Conservation (phyloP, 2,888 invertebrate genomes). For the Aethes cnicana region DNA sequence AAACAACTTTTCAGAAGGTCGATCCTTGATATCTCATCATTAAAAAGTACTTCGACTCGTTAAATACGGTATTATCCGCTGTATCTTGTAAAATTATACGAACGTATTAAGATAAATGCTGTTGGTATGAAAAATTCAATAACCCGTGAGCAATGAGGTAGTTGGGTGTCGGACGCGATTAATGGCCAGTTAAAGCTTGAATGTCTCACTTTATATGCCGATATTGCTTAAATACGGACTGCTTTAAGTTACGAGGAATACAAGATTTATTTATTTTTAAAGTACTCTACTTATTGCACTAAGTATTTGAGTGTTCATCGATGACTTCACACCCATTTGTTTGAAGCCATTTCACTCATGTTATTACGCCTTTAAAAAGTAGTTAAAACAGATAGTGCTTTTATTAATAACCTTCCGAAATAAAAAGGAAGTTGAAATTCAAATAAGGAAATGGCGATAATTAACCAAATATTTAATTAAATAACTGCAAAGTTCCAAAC, state of each 20-base stretch:
- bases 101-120: constrained; percentile 26
- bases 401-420: constrained; percentile 22
- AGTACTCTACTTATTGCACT: not conserved
- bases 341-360: not conserved
- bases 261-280: not conserved
- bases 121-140: constrained; percentile 23
- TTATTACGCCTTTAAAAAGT: not conserved
- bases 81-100: constrained; percentile 28
- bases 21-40: constrained; percentile 21
- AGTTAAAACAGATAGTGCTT: not conserved
- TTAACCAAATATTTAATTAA: constrained; percentile 16
- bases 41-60: constrained; percentile 30
- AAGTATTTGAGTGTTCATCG: no score
- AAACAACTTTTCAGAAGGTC: constrained; percentile 41
- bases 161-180: constrained; percentile 33
- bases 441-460: constrained; percentile 28
- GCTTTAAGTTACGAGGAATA: not conserved
- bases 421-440: constrained; percentile 17
- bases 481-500: constrained; percentile 10
- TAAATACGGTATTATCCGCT: constrained; percentile 31
- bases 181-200: constrained; percentile 37
- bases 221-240: constrained; percentile 1
- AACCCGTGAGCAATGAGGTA: constrained; percentile 13
- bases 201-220: constrained; percentile 28
- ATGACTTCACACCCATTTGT: not conserved